Evolutionary conservation across 2,888 invertebrate species (phyloP).

Genomic region (Athalia rosae): DNA sequence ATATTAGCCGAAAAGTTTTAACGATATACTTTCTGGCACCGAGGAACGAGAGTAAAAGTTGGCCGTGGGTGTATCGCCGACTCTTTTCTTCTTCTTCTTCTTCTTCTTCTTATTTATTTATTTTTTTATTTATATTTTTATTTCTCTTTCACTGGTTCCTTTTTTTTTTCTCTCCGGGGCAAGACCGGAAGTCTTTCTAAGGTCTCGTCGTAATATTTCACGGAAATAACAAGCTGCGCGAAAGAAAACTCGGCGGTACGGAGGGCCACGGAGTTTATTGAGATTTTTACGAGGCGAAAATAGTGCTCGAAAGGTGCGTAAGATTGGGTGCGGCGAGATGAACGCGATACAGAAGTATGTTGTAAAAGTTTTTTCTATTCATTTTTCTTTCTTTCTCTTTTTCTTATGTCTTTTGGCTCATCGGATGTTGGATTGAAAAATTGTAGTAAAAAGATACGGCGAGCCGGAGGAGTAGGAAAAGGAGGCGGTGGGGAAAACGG

Average conservation of each 20-base stretch:
- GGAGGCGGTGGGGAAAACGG: not conserved
- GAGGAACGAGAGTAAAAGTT: too few species aligned
- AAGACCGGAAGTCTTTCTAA: slow-evolving; percentile 1
- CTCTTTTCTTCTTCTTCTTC: too few species aligned
- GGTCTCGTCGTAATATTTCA: slow-evolving; percentile 15
- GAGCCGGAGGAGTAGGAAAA: slow-evolving; percentile 46
- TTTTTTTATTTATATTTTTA: too few species aligned
- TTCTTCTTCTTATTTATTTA: too few species aligned
- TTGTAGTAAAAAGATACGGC: slow-evolving; percentile 63
- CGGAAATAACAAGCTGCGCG: slow-evolving; percentile 21
- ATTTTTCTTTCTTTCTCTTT: not conserved
- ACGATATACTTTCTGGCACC: too few species aligned
- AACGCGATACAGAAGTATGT: not conserved
- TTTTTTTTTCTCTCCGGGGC: too few species aligned
- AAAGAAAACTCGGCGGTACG: not conserved
- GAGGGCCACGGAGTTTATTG: slow-evolving; percentile 10
- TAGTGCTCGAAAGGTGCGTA: slow-evolving; percentile 7
- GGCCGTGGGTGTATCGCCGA: too few species aligned
- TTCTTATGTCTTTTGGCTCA: slow-evolving; percentile 17
- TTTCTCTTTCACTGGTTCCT: too few species aligned
- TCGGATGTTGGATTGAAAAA: slow-evolving; percentile 59
- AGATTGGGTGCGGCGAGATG: slow-evolving; percentile 32
- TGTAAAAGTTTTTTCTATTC: not conserved
- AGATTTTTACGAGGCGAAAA: slow-evolving; percentile 33
- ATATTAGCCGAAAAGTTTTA: too few species aligned